Percentiles rank a stretch among this genome's conserved stretches.
phyloP scores from a whole-genome alignment of 1,140 invertebrate genomes.

The Danaus plexippus region DNA sequence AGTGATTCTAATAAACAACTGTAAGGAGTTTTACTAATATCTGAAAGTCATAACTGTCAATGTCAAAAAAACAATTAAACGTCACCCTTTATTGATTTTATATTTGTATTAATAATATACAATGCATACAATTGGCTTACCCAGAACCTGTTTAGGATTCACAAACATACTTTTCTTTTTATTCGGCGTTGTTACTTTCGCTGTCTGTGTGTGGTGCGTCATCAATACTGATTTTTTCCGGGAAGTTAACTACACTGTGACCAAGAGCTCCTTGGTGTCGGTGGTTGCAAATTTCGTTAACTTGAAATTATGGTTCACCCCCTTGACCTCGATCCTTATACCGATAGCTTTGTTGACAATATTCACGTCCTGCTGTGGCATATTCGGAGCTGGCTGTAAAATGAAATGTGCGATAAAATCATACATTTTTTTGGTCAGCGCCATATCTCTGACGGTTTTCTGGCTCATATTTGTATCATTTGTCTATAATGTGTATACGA shows the following conservation, averaged over 20 bases:
- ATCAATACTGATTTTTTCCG: constrained; percentile 53
- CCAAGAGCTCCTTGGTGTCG: constrained; percentile 39
- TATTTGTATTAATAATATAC: constrained; percentile 14
- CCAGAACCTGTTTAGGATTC: constrained; percentile 56
- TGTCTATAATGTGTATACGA: constrained; percentile 51
- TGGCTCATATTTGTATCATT: constrained; percentile 53
- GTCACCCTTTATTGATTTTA: too few species aligned
- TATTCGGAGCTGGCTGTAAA: constrained; percentile 53
- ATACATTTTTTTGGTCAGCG: constrained; percentile 51
- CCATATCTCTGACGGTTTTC: constrained; percentile 35
- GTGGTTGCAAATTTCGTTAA: constrained; percentile 48
- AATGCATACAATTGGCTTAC: constrained; percentile 57
- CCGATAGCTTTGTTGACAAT: constrained; percentile 36
- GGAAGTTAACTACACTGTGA: constrained; percentile 54
- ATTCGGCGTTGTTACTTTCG: constrained; percentile 34
- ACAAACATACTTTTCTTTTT: constrained; percentile 55
- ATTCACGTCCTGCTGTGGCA: constrained; percentile 55
- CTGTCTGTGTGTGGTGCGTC: constrained; percentile 53
- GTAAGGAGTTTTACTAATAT: too few species aligned
- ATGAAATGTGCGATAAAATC: constrained; percentile 54
- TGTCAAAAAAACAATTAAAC: too few species aligned
- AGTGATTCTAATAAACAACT: too few species aligned
- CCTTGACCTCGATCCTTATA: constrained; percentile 45
- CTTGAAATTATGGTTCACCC: constrained; percentile 50
- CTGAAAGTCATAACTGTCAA: too few species aligned